Evolutionary conservation across 1,140 invertebrate species (phyloP), one percentile per base, ranked within the genome.

Genomic region (Homarus americanus): DNA sequence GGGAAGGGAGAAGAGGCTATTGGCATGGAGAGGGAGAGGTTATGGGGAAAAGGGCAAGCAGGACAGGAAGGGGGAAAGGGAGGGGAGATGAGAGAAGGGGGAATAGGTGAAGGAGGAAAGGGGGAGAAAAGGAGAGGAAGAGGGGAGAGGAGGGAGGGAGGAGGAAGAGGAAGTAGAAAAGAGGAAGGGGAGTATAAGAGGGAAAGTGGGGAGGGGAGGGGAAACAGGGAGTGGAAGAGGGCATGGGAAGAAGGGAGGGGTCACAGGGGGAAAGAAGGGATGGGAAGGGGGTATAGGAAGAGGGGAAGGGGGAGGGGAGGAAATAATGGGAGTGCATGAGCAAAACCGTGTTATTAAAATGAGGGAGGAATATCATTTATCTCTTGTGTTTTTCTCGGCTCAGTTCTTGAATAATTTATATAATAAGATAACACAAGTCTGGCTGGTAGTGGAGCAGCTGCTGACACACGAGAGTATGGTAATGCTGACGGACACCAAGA

Each of bases 301-400:
- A 41, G 79, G 34, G n/a, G 34, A 32, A 44, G 49, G 34, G 49
- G 44, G 79, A 82, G 49, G 44, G 79, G 44, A 32, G 44, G 49
- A 63, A 49, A 82, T 20, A 63, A 49, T n/a, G 41, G 41, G 78
- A 49, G 78, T 40, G 78, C n/a, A 40, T 12, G 34, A 38, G 73
- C 17, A n/a, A 38, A 24, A 76, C 10, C 7, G n/a, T 69, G 63
- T 69, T 20, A 69, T 28, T 2, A 69, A 69, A 28, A 69, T 7
- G 5, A 28, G 63, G 28, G 28, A 36, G 2, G 40, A 40, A 34
- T n/a, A 34, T n/a, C 63, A 69, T 69, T 12, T 32, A 69, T 69
- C 28, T 69, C n/a, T 28, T 4, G n/a, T 69, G 24, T 69, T 69
- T 69, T 69, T 69, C 53, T 20, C n/a, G n/a, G 4, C 63, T 12